Percentiles rank a stretch among this genome's conserved stretches.
Evolutionary conservation across 2,797 vertebrate genomes (phyloP).

Genomic region (Tympanoctomys barrerae): DNA sequence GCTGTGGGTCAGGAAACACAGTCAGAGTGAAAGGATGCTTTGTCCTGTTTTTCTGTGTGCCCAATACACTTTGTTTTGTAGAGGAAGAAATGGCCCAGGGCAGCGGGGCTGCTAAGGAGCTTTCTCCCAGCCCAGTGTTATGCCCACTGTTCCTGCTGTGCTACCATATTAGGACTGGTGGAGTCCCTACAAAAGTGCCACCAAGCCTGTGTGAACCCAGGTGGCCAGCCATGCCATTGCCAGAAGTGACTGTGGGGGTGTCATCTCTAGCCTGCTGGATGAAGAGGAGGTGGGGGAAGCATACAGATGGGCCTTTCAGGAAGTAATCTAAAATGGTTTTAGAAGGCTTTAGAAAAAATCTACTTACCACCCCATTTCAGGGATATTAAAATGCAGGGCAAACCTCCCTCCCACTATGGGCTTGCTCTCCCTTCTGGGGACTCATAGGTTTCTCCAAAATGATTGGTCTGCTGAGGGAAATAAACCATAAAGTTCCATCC

Average conservation of each 20-base stretch:
- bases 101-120: not conserved
- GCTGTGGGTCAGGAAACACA: not conserved
- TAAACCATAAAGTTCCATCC: constrained; percentile 26
- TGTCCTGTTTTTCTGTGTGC: not conserved
- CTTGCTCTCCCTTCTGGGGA: not conserved
- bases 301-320: constrained; percentile 28
- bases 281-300: not conserved
- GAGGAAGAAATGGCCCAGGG: not conserved
- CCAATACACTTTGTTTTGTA: not conserved
- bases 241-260: not conserved
- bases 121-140: not conserved
- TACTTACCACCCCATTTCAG: constrained; percentile 12
- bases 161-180: too few species aligned
- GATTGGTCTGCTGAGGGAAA: not conserved
- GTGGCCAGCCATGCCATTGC: accelerated
- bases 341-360: constrained; percentile 52
- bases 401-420: not conserved
- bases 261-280: not conserved
- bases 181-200: not conserved
- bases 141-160: accelerated
- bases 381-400: constrained; percentile 55
- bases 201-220: not conserved
- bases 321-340: constrained; percentile 55
- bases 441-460: constrained; percentile 41
- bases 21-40: not conserved